Base-by-base conservation (phyloP, 2,888 invertebrate genomes). In the Eristalis arbustorum region DNA sequence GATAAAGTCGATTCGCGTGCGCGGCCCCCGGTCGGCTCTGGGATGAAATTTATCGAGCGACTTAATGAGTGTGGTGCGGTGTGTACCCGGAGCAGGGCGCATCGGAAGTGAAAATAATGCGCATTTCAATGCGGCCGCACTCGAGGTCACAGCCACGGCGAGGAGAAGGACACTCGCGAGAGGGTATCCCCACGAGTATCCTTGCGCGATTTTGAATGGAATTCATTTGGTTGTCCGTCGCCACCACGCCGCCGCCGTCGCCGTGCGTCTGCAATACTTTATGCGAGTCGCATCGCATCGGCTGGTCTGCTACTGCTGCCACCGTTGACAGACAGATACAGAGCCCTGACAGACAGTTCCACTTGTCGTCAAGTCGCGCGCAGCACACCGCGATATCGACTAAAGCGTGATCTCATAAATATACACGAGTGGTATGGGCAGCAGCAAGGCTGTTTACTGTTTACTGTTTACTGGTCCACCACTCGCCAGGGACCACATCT, bases 1-100 rank as follows among this genome's bases (percentile, higher is more conserved):
- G 84, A 85, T 79, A 81, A 79, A 84, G 69, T 76, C 83, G 88
- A 88, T 88, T 84, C 78, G 69, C 67, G 62, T 64, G 80, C 49
- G 75, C 79, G 67, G 63, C 69, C 64, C 63, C 49, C 61, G 63
- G n/a, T 49, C n/a, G 8, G 25, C 49, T 31, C 31, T 11, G n/a
- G n/a, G n/a, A n/a, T n/a, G 67, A 84, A 88, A 89, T 89, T 89
- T 89, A 89, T 89, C 84, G 75, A 79, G 62, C 66, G 80, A 84
- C 80, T 81, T 87, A 87, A 87, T 85, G 85, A 85, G 85, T 73
- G 23, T 66, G 22, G 25, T 1, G 6, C 23, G 18, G 31, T 31
- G 31, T 5, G 31, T 31, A 49, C 6, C 8, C 18, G 49, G 49
- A 18, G 49, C 49, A 49, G 18, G 18, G 6, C 49, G 69, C 78